phyloP scores from a whole-genome alignment of 2,113 vertebrate genomes.

The Chlorodrepanis virens region DNA sequence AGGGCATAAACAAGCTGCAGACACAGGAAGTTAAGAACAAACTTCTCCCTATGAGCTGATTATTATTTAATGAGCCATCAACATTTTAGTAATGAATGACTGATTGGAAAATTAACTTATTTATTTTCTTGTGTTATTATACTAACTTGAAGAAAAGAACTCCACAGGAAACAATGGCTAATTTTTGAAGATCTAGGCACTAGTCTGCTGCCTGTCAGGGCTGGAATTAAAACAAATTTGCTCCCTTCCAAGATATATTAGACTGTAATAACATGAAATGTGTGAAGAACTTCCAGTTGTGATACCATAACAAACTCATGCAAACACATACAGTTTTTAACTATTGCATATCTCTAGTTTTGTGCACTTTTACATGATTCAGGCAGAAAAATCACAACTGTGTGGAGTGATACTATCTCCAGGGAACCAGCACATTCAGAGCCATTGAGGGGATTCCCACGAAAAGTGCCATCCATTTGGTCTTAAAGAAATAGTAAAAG shows the following conservation, averaged over 20 bases:
- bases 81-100: not conserved
- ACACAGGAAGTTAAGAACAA: not conserved
- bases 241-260: not conserved
- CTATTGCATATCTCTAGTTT: not conserved
- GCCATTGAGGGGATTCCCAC: not conserved
- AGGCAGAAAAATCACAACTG: not conserved
- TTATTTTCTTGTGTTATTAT: not conserved
- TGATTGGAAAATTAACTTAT: not conserved
- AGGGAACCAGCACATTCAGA: not conserved
- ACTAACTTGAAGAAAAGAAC: not conserved
- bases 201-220: not conserved
- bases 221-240: not conserved
- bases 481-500: not conserved
- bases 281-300: not conserved
- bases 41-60: not conserved
- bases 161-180: not conserved
- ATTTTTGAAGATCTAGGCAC: not conserved
- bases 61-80: not conserved
- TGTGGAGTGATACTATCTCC: fast-evolving
- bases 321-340: not conserved
- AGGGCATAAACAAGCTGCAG: not conserved
- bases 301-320: not conserved
- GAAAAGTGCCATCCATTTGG: not conserved
- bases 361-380: not conserved
- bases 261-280: not conserved